These are phyloP conservation scores for Eubucco bourcierii DNA, from an alignment of 2,113 vertebrate genomes.

Conservation along the genomic window DNA sequence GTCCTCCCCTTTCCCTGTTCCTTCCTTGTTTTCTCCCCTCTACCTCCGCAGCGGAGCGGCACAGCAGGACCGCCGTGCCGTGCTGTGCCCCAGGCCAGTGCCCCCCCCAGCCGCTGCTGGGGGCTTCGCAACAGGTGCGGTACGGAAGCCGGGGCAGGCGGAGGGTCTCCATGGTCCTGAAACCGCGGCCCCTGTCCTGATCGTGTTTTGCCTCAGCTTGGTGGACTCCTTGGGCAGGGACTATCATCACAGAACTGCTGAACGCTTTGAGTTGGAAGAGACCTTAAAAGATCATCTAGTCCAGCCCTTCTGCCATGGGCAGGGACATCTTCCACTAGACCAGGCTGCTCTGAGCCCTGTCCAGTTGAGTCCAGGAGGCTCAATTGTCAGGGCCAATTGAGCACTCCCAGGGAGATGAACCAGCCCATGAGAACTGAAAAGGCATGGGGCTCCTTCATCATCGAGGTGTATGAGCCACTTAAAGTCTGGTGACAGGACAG, in stretches of 20 bases:
- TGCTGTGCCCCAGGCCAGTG: too few relatives aligned
- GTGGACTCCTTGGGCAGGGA: neutral
- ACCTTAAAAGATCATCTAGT: neutral
- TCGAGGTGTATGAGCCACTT: accelerated
- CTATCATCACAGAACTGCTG: too few relatives aligned
- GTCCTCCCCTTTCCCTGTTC: neutral
- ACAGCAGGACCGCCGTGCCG: neutral
- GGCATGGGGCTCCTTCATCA: accelerated
- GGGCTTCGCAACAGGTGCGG: conserved; percentile 18
- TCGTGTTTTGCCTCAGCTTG: neutral
- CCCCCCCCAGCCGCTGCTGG: neutral
- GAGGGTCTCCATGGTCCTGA: conserved; percentile 16
- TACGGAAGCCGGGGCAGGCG: too few relatives aligned
- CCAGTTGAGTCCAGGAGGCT: too few relatives aligned
- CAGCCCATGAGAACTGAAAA: accelerated
- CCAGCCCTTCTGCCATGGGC: neutral
- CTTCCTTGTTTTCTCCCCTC: neutral
- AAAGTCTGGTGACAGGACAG: neutral
- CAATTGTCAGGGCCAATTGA: too few relatives aligned
- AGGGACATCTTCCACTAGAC: neutral
- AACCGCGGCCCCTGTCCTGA: neutral
- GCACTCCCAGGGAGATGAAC: neutral
- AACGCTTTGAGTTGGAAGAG: neutral
- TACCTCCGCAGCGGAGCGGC: neutral
- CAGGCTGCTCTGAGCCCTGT: neutral